Base-by-base conservation (phyloP, 1,140 invertebrate species). In the Pseudomyrmex dendroicus region DNA sequence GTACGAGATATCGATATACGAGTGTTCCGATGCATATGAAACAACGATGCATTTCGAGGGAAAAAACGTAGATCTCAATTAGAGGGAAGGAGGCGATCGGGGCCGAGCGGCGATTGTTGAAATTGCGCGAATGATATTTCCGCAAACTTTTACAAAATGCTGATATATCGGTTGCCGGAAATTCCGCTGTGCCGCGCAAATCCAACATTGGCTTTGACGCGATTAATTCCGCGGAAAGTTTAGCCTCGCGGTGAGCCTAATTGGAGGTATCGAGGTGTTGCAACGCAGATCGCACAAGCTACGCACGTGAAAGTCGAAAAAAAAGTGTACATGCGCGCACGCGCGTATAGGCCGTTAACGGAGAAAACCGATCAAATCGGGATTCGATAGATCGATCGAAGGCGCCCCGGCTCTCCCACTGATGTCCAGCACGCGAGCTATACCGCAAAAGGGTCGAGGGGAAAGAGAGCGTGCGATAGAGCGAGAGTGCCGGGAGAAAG, bases 341-440 rank as follows among this genome's bases (percentile, higher is more conserved):
- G 80, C 48, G 50, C 44, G 15, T 61, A 48, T 17, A 17, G 48
- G 44, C 59, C 9, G 25, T 57, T 35, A 56, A 25, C 52, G 22
- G 44, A 66, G 46, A 72, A 78, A 78, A 83, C 59, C 82, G 85
- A 86, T 87, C 82, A 84, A 74, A 73, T 85, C 77, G 48, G 62
- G 74, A 67, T 86, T 90, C 86, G 91, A 91, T 92, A 84, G 86
- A 91, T 91, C 77, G 62, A 90, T 84, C 82, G 72, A 86, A 83
- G 44, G 25, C 48, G 5, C 62, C 52, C 59, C 67, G 68, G 63
- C 73, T 74, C 87, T 35, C 88, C 73, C 83, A 77, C 66, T 66
- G 89, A 77, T 88, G 89, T 87, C 87, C 89, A 84, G 90, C 89
- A 90, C 90, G 85, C 90, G 87, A 90, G 89, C 86, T 85, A 64